Percentiles rank a stretch among this genome's conserved stretches.
These are phyloP conservation scores for Erythrocercus mccallii DNA, from an alignment of 2,113 vertebrate genomes.

Conservation along the genomic window DNA sequence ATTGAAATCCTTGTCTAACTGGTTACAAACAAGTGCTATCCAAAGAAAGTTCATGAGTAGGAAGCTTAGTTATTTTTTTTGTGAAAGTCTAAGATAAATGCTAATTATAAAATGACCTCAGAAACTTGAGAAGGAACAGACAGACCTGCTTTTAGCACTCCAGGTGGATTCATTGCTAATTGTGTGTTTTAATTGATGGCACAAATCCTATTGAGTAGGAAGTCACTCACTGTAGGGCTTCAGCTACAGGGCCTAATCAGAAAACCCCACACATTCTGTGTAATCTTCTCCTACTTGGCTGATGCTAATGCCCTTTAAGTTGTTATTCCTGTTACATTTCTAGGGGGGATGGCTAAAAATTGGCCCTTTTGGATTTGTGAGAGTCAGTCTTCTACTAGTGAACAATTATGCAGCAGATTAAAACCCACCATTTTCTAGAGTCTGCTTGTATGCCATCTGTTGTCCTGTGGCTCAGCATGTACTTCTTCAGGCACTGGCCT, in stretches of 20 bases:
- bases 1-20: neutral
- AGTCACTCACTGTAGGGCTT: conserved; percentile 1
- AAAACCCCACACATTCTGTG: neutral
- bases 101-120: conserved; percentile 54
- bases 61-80: conserved; percentile 17
- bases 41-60: conserved; percentile 4
- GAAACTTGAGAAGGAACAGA: conserved; percentile 51
- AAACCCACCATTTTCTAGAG: neutral
- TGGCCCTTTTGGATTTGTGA: neutral
- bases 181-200: conserved; percentile 26
- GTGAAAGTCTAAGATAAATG: conserved; percentile 9
- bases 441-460: conserved; percentile 24
- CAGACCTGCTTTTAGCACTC: conserved; percentile 42
- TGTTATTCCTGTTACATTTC: conserved; percentile 21
- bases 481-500: neutral
- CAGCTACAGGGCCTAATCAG: neutral
- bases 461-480: neutral
- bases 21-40: neutral
- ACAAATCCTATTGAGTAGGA: neutral
- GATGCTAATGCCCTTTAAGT: conserved; percentile 10
- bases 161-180: conserved; percentile 44
- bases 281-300: neutral
- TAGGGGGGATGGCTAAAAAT: neutral
- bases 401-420: conserved; percentile 17
- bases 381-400: neutral